Evolutionary conservation across 2,888 invertebrate genomes (phyloP).

Genomic region (Megaustenia siamemsis): DNA sequence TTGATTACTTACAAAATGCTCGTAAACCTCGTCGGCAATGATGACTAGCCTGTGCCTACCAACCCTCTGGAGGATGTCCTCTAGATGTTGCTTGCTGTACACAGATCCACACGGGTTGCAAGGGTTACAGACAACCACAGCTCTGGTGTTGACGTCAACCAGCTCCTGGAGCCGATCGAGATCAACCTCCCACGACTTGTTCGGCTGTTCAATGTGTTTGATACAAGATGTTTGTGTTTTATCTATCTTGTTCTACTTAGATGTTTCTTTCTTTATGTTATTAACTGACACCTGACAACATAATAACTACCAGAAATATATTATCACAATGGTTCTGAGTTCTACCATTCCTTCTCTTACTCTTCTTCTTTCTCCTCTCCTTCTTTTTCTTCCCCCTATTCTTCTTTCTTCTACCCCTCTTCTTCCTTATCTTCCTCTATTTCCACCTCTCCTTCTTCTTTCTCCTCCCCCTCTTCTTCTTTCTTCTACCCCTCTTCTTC

Average conservation of each 20-base stretch:
- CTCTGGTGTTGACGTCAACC: conserved; percentile 94
- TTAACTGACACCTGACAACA: not conserved
- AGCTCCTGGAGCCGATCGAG: no score
- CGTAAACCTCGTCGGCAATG: conserved; percentile 99
- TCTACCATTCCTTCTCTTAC: no score
- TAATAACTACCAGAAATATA: not conserved
- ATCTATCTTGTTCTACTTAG: not conserved
- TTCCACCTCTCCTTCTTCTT: no score
- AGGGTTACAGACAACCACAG: conserved; percentile 96
- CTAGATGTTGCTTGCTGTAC: conserved; percentile 90
- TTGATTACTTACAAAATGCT: conserved; percentile 88
- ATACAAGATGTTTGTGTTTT: no score
- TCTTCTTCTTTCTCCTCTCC: no score
- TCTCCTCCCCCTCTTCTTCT: not conserved
- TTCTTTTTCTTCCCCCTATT: no score
- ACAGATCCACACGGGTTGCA: conserved; percentile 99
- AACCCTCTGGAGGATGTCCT: conserved; percentile 89
- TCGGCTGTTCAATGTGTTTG: no score
- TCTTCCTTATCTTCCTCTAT: no score
- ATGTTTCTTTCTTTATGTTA: not conserved
- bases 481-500: no score
- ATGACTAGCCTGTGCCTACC: conserved; percentile 88
- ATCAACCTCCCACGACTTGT: no score
- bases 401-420: no score
- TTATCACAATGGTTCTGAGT: no score